A percentile compares a stretch with the other conserved stretches of the same genome.
Conservation (phyloP, 2,797 vertebrate genomes). For the Semaprochilodus insignis region DNA sequence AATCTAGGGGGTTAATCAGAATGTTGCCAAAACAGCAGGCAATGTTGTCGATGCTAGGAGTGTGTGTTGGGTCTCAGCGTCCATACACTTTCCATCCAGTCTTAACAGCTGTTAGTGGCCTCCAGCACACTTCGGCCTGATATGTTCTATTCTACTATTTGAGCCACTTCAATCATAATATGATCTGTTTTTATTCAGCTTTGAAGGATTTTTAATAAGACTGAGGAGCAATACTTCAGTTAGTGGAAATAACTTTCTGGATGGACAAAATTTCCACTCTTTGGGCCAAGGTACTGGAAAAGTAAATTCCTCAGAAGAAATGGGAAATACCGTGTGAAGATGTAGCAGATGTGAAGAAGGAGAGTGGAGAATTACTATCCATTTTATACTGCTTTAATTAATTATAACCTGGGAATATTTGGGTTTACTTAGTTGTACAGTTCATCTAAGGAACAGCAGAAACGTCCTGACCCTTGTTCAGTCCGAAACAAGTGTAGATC, state of each 20-base stretch:
- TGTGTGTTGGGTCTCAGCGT: not conserved
- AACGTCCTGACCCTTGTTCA: not conserved
- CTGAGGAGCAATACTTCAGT: conserved; percentile 5
- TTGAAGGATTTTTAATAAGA: not conserved
- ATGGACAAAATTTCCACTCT: conserved; percentile 17
- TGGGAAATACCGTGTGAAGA: conserved; percentile 6
- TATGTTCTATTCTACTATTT: not conserved
- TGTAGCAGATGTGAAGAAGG: not conserved
- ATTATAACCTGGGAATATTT: not conserved
- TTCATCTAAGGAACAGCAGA: not conserved
- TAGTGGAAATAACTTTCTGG: conserved; percentile 17
- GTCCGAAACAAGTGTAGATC: not conserved
- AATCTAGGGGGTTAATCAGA: not conserved
- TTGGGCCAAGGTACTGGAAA: conserved; percentile 24
- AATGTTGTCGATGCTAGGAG: no score
- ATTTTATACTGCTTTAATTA: not conserved
- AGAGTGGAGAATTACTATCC: not conserved
- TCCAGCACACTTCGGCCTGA: not conserved
- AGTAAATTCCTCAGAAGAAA: conserved; percentile 14
- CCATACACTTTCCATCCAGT: not conserved
- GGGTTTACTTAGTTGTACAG: not conserved
- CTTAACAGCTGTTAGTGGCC: conserved; percentile 1
- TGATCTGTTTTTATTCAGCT: not conserved
- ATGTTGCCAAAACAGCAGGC: not conserved
- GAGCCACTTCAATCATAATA: not conserved